Evolutionary conservation across 2,888 invertebrate species (phyloP), one percentile per base, ranked within the genome.

Genomic region (Spilarctia lutea): DNA sequence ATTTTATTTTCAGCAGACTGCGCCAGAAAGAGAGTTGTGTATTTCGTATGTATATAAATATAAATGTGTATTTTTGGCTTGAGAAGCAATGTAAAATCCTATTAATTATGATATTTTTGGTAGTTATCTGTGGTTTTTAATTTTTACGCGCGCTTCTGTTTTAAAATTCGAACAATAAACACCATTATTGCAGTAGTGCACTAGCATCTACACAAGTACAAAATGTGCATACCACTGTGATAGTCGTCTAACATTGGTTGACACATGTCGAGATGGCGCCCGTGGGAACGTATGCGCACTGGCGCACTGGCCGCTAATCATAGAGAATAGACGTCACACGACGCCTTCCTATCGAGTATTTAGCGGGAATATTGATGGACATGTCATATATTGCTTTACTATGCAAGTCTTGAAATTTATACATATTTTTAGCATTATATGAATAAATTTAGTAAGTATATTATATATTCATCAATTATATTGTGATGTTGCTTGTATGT

Each of bases 281-380:
- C 86, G 85, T 85, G 85, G 85, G 85, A 85, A 85, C 85, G 79
- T 79, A 76, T 74, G 83, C 81, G 76, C 75, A 73, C 65, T 78
- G 72, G 72, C 78, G 72, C 74, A 74, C 68, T 77, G 74, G 66
- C 13, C 68, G 83, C 78, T 85, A 81, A 81, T 80, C 83, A 81
- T 76, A 76, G 75, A 72, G 66, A 83, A 76, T 79, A 74, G 72
- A 77, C 66, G 45, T 60, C 65, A 75, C 73, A 35, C 65, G 48
- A 79, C 67, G 75, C 52, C 67, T 78, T 11, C 76, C 72, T 70
- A 30, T 75, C 70, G 67, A 80, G 75, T 68, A 76, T 85, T 84
- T 82, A 79, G 71, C 73, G 69, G 65, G 70, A 71, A 71, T 81
- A 78, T 81, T 83, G 78, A 79, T 76, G 68, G 65, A 24, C 52